phyloP scores from a whole-genome alignment of 1,140 invertebrate genomes.

The Drosophila nikananu region DNA sequence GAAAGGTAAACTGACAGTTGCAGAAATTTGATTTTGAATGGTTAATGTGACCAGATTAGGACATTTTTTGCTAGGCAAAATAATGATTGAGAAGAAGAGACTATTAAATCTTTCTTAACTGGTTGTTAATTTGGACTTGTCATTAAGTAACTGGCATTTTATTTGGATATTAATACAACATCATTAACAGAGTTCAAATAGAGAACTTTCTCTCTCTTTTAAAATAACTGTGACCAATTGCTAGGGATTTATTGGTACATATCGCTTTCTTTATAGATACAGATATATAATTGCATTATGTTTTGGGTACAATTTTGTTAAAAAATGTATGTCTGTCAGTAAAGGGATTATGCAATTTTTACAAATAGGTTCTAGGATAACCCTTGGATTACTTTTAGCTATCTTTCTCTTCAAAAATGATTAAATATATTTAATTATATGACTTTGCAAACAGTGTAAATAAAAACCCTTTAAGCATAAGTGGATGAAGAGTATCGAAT shows the following conservation, averaged over 20 bases:
- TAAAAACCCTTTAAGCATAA: neutral
- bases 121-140: neutral
- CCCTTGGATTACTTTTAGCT: neutral
- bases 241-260: too few relatives aligned
- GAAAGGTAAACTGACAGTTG: neutral
- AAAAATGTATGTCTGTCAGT: too few relatives aligned
- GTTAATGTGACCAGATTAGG: neutral
- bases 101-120: neutral
- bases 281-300: too few relatives aligned
- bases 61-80: neutral
- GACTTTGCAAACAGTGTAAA: constrained; percentile 14
- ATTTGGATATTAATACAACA: too few relatives aligned
- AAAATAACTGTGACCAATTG: neutral
- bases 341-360: neutral
- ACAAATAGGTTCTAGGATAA: neutral
- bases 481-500: constrained; percentile 8
- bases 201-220: too few relatives aligned
- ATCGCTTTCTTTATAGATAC: too few relatives aligned
- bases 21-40: neutral
- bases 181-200: too few relatives aligned
- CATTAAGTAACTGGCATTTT: neutral
- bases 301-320: too few relatives aligned
- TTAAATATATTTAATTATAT: constrained; percentile 22
- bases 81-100: neutral
- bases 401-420: neutral